Evolutionary conservation across 1,140 invertebrate species (phyloP).

Genomic region (Hydropsyche tenuis): DNA sequence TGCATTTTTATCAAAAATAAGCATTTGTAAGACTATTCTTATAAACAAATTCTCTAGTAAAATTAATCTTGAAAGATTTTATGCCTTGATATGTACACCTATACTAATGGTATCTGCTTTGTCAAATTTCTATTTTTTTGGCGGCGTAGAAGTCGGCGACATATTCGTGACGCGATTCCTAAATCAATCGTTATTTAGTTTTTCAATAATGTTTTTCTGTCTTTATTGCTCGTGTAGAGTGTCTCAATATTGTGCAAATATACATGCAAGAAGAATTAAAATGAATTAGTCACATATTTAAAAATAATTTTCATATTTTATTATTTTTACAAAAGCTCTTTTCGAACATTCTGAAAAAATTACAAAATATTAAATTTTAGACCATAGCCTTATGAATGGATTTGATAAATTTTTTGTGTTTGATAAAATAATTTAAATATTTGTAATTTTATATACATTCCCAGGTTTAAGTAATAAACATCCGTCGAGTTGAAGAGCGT

Average conservation of each 20-base stretch:
- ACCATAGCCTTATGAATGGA: neutral
- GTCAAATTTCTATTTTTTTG: conserved; percentile 88
- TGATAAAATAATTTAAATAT: conserved; percentile 36
- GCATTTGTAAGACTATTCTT: conserved; percentile 57
- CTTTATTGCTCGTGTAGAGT: conserved; percentile 52
- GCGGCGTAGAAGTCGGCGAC: conserved; percentile 73
- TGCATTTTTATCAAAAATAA: conserved; percentile 58
- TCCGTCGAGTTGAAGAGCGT: conserved; percentile 82
- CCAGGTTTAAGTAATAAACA: conserved; percentile 83
- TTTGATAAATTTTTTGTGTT: neutral
- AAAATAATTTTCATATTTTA: neutral
- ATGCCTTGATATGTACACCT: conserved; percentile 72
- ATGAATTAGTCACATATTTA: neutral
- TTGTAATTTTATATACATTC: conserved; percentile 72
- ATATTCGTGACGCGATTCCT: conserved; percentile 63
- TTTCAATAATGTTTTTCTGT: conserved; percentile 56
- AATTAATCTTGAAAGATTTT: conserved; percentile 63
- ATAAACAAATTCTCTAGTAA: conserved; percentile 54
- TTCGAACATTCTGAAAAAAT: no score
- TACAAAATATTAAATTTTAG: no score
- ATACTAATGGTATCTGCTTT: conserved; percentile 78
- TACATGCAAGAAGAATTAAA: neutral
- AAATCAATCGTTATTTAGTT: conserved; percentile 39
- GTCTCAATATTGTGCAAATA: conserved; percentile 35
- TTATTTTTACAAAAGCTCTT: no score